Percentiles rank a stretch among this genome's conserved stretches.
Conservation (phyloP, 2,113 vertebrate genomes). For the Macaca nemestrina region DNA sequence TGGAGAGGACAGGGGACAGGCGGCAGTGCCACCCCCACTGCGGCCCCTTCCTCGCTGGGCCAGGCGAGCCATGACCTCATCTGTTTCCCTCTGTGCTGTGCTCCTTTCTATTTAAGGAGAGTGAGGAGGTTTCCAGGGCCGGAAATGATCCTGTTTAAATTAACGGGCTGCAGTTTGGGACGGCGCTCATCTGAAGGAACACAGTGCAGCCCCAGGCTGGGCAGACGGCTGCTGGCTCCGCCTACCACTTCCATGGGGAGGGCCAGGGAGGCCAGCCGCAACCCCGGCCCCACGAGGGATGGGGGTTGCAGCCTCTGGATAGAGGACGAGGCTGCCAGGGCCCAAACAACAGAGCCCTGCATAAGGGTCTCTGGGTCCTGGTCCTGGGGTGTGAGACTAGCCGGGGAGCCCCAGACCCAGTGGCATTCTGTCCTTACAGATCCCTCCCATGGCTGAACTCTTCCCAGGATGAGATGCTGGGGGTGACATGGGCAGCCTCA, state of each 20-base stretch:
- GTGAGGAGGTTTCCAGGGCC: constrained; percentile 56
- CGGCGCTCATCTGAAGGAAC: neutral
- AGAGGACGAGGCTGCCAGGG: neutral
- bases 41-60: neutral
- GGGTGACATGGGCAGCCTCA: neutral
- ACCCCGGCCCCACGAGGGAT: neutral
- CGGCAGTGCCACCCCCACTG: no score
- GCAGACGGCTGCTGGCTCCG: neutral
- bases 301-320: neutral
- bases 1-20: no score
- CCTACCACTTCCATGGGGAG: neutral
- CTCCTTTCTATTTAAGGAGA: constrained; percentile 63
- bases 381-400: neutral
- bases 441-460: neutral
- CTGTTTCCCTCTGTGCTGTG: constrained; percentile 7
- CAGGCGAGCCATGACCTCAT: neutral
- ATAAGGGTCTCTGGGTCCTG: neutral
- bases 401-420: neutral
- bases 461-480: neutral
- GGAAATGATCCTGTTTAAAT: constrained; percentile 70
- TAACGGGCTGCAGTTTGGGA: constrained; percentile 58
- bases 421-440: neutral
- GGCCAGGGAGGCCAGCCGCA: neutral
- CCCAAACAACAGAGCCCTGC: neutral
- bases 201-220: neutral